Conservation (phyloP, 1,140 invertebrate species). For the Musca domestica region DNA sequence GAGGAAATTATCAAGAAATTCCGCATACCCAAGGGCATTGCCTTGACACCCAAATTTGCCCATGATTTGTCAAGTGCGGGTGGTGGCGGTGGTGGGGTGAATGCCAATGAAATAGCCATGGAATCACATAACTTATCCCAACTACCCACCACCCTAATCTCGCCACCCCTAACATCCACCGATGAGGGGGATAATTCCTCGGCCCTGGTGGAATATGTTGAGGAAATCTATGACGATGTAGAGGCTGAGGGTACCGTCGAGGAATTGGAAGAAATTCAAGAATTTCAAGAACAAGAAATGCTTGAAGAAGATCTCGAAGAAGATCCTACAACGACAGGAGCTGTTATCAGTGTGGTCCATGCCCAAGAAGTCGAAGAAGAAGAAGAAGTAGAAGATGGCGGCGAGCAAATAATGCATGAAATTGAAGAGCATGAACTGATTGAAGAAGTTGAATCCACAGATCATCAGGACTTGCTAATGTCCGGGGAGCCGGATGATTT, state of each 20-base stretch:
- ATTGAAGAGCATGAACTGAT: conserved; percentile 2
- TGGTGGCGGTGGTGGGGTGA: no score
- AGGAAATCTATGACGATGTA: conserved; percentile 41
- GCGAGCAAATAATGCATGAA: background rate
- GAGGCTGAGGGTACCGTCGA: conserved; percentile 1
- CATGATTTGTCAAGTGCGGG: background rate
- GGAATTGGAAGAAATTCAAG: conserved; percentile 29
- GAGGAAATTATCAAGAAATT: conserved; percentile 49
- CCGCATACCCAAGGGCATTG: conserved; percentile 49
- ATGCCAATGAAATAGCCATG: no score
- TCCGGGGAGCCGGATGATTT: background rate
- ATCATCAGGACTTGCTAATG: conserved; percentile 11
- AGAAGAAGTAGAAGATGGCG: background rate
- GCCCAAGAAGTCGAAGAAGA: conserved; percentile 17
- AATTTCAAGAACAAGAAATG: conserved; percentile 7
- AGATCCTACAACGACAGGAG: conserved; percentile 30
- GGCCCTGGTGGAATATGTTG: conserved; percentile 42
- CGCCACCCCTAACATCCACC: conserved; percentile 9
- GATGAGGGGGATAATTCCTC: conserved; percentile 19
- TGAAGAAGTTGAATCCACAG: conserved; percentile 2
- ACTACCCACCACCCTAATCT: conserved; percentile 6
- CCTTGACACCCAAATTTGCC: conserved; percentile 40
- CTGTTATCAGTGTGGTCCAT: conserved; percentile 26
- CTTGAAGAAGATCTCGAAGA: background rate
- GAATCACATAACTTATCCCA: no score